Conservation (phyloP, 1,140 invertebrate genomes). For the Drosophila erecta region DNA sequence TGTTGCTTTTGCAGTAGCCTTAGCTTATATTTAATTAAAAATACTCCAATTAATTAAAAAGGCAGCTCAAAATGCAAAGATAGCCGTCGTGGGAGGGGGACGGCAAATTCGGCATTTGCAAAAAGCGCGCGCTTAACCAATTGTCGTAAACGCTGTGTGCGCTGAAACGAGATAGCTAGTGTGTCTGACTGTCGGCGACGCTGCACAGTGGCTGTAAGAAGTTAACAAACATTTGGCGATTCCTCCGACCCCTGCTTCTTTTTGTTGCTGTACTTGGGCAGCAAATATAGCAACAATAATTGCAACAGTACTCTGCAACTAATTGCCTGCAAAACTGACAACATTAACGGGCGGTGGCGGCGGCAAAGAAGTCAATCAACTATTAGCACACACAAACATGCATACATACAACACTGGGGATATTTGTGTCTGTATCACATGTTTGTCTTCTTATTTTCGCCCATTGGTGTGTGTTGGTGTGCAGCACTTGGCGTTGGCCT, state of each 20-base stretch:
- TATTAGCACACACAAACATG: constrained; percentile 54
- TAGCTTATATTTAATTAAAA: constrained; percentile 71
- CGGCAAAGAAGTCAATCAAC: constrained; percentile 79
- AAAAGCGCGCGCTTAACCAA: constrained; percentile 68
- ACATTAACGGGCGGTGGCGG: constrained; percentile 48
- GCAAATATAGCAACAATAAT: constrained; percentile 34
- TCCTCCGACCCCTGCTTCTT: constrained; percentile 6
- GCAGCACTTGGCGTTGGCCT: constrained; percentile 79
- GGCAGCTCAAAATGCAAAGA: constrained; percentile 50
- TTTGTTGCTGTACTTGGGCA: constrained; percentile 6
- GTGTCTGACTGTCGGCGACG: constrained; percentile 28
- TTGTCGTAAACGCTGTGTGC: constrained; percentile 38
- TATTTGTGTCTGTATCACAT: constrained; percentile 82
- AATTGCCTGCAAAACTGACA: constrained; percentile 57
- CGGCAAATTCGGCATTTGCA: constrained; percentile 34
- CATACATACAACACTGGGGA: constrained; percentile 19
- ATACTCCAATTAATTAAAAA: constrained; percentile 75
- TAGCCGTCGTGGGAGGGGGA: constrained; percentile 1
- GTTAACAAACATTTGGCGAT: constrained; percentile 35
- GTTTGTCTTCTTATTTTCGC: constrained; percentile 83
- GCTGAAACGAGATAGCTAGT: constrained; percentile 76
- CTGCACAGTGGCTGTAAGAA: constrained; percentile 57
- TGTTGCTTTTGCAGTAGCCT: constrained; percentile 52
- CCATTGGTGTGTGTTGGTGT: constrained; percentile 58
- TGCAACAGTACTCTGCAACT: constrained; percentile 35